Evolutionary conservation across 2,888 invertebrate species (phyloP).

Genomic region (Drosophila buzzatii): DNA sequence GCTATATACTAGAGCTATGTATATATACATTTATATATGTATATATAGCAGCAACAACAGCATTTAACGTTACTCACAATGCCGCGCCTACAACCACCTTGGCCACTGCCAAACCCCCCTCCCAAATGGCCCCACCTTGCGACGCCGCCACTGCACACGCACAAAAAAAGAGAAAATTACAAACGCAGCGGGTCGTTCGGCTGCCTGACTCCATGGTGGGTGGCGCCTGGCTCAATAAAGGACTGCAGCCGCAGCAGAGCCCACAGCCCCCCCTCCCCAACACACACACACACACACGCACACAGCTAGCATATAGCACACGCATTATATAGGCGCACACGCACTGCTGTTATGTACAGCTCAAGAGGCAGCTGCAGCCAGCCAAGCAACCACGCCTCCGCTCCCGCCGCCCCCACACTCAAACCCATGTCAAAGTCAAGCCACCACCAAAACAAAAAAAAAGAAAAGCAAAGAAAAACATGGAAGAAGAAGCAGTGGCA

Average conservation of each 20-base stretch:
- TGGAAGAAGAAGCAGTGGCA: slow-evolving; percentile 16
- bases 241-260: slow-evolving; percentile 65
- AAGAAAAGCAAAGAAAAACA: slow-evolving; percentile 24
- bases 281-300: not conserved
- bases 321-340: slow-evolving; percentile 59
- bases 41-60: slow-evolving; percentile 26
- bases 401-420: slow-evolving; percentile 8
- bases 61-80: slow-evolving; percentile 70
- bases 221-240: slow-evolving; percentile 63
- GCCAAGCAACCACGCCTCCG: slow-evolving; percentile 30
- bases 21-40: not conserved
- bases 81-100: slow-evolving; percentile 50
- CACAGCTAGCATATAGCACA: not conserved
- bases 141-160: slow-evolving; percentile 65
- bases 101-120: not conserved
- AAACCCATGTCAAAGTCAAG: slow-evolving; percentile 74
- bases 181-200: slow-evolving; percentile 75
- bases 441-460: slow-evolving; percentile 50
- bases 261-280: not conserved
- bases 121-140: not conserved
- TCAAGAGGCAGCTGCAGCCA: slow-evolving; percentile 67
- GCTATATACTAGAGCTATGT: not conserved
- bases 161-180: slow-evolving; percentile 71
- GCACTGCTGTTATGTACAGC: slow-evolving; percentile 65
- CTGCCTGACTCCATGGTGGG: slow-evolving; percentile 21